Conservation (phyloP, 2,113 vertebrate species). For the Eupsittula cactorum region DNA sequence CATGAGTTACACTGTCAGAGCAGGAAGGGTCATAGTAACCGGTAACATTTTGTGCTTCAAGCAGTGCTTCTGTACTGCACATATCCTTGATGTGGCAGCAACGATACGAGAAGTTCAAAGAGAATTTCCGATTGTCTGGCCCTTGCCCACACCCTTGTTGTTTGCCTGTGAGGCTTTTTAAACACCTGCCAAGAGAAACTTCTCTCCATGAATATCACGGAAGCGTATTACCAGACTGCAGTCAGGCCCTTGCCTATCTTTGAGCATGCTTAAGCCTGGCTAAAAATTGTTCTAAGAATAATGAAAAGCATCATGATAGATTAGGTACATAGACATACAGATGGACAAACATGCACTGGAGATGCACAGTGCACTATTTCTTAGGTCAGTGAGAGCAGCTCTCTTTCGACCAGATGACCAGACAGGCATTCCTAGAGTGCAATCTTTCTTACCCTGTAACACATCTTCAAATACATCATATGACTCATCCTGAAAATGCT, state of each 20-base stretch:
- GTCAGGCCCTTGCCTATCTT: not conserved
- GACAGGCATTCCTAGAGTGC: not conserved
- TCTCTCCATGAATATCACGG: not conserved
- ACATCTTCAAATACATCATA: not conserved
- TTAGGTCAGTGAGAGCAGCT: not conserved
- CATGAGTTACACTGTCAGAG: not conserved
- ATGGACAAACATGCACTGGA: not conserved
- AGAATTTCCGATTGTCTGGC: not conserved
- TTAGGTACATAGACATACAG: not conserved
- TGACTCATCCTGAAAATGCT: not conserved
- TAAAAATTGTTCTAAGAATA: not conserved
- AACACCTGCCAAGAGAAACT: not conserved
- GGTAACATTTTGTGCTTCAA: not conserved
- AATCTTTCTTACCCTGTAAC: not conserved
- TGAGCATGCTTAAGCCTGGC: not conserved
- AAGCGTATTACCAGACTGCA: rapidly evolving
- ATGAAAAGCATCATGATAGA: not conserved
- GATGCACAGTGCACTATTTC: not conserved
- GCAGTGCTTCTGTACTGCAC: not conserved
- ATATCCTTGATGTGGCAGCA: not conserved
- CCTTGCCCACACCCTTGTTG: not conserved
- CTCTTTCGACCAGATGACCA: too few species aligned
- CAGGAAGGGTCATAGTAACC: not conserved
- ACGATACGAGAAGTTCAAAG: not conserved
- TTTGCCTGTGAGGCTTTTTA: not conserved